Conservation (phyloP, 2,888 invertebrate genomes). For the Tachina lurida region DNA sequence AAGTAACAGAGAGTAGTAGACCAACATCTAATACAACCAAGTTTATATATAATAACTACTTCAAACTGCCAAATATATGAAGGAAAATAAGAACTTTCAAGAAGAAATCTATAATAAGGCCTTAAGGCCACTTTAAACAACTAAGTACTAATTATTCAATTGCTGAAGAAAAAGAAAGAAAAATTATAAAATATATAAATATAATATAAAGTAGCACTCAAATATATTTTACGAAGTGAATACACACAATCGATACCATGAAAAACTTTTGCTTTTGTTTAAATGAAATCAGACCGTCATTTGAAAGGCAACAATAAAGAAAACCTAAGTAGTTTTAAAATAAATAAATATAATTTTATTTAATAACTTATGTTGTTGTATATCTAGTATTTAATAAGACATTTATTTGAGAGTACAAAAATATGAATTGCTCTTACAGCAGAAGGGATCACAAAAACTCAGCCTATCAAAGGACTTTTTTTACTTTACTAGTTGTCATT, state of each 20-base stretch:
- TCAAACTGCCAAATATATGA: conserved; percentile 14
- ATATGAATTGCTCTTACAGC: too few species aligned
- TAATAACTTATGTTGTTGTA: not conserved
- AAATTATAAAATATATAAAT: not conserved
- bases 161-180: conserved; percentile 13
- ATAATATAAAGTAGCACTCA: not conserved
- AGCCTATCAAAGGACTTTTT: too few species aligned
- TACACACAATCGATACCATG: not conserved
- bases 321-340: not conserved
- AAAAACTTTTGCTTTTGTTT: conserved; percentile 2
- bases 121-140: conserved; percentile 58
- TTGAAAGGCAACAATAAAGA: not conserved
- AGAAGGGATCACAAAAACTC: too few species aligned
- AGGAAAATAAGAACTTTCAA: conserved; percentile 27
- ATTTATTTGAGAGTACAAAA: too few species aligned
- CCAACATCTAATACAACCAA: not conserved
- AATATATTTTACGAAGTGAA: not conserved
- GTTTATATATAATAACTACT: not conserved
- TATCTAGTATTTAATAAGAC: not conserved
- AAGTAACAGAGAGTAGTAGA: not conserved
- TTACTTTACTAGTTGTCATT: too few species aligned
- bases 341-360: not conserved
- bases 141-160: conserved; percentile 48
- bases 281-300: conserved; percentile 11
- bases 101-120: conserved; percentile 57